Base-by-base conservation (phyloP, 2,797 vertebrate species). In the Halcyon smyrnensis region DNA sequence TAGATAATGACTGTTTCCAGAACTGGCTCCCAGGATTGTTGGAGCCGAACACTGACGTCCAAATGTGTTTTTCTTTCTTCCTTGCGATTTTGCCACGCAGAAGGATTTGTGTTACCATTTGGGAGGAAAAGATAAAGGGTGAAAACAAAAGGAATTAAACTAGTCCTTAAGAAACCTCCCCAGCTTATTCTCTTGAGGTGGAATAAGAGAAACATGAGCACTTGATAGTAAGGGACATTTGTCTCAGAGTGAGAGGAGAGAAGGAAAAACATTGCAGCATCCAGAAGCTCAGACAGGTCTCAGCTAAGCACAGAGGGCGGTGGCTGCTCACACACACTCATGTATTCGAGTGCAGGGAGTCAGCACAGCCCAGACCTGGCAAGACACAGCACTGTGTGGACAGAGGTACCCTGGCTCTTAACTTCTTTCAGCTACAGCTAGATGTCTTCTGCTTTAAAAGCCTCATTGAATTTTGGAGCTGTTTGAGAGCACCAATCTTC, bases 1-100 rank as follows among this genome's bases (percentile, higher is more conserved):
- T 76, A 92, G 84, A 87, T 93, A 90, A 90, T 73, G 70, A 36
- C 67, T 86, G 3, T 92, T 96, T 90, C 84, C 93, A 95, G 63
- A 89, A 74, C 80, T 65, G 70, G 62, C 92, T 97, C 92, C 86
- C 92, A 93, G 90, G 78, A 95, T 87, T 92, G 88, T 74, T 94
- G 90, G 92, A 90, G 86, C 93, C 5, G 0, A 92, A 77, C 67
- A 16, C 56, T 94, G 95, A 80, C 23, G 15, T 95, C 48, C 88
- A 74, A 67, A 57, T 24, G 9, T 60, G 63, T 77, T 96, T 95
- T 94, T 70, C 67, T 90, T 89, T 95, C 86, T 92, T 94, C 74
- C 70, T 84, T 87, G 56, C 84, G 78, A 20, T 67, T 90, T 90
- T 92, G 45, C 39, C 0, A 0, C 69, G 50, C 54, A 93, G 76